Evolutionary conservation across 2,113 vertebrate species (phyloP).

Genomic region (Cyprinodon brontotheroides): DNA sequence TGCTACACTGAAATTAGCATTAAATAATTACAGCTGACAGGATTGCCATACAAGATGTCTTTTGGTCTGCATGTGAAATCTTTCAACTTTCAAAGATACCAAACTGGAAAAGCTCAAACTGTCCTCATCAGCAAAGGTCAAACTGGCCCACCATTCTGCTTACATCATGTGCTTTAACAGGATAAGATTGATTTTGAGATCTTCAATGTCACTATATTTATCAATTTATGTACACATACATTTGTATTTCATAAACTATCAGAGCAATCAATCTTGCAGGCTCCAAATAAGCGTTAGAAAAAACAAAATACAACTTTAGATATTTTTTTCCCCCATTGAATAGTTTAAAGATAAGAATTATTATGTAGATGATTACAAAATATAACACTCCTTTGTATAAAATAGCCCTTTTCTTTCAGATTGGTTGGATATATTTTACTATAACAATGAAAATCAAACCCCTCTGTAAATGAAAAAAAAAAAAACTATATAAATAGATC

Average conservation of each 20-base stretch:
- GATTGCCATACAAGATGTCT: not conserved
- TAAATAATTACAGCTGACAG: constrained; percentile 2
- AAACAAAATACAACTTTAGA: rapidly evolving
- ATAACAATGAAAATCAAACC: no score
- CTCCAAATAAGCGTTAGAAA: not conserved
- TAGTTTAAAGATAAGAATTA: not conserved
- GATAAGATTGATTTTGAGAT: not conserved
- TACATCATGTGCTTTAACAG: not conserved
- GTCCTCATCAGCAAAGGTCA: not conserved
- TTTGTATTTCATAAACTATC: no score
- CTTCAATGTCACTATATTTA: not conserved
- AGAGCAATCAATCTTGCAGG: no score
- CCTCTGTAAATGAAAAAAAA: no score
- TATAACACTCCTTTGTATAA: not conserved
- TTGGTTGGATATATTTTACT: not conserved
- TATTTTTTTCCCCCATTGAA: not conserved
- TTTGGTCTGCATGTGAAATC: not conserved
- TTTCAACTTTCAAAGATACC: not conserved
- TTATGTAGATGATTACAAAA: not conserved
- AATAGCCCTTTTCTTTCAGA: not conserved
- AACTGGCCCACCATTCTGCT: not conserved
- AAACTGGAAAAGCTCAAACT: not conserved
- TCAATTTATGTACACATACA: no score
- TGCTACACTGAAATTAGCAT: constrained; percentile 7
- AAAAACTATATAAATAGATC: not conserved